Percentiles rank a stretch among this genome's conserved stretches.
These are phyloP conservation scores for Glaucomys volans DNA, from an alignment of 2,113 vertebrate species.

Conservation along the genomic window DNA sequence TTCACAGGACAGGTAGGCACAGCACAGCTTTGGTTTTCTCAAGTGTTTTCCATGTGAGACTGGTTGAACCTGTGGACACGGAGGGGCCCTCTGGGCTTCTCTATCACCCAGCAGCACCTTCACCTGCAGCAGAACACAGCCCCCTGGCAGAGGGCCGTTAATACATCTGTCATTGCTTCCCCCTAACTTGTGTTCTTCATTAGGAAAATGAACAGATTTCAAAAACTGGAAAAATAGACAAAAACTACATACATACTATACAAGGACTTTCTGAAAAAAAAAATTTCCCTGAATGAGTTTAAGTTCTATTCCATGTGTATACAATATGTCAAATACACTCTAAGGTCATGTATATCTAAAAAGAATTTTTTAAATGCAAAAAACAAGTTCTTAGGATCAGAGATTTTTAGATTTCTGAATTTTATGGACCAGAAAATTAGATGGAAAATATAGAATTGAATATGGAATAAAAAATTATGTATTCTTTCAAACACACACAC, in stretches of 20 bases:
- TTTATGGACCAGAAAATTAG: background rate
- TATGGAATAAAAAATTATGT: background rate
- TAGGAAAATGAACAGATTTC: background rate
- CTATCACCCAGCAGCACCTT: no score
- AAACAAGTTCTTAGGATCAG: no score
- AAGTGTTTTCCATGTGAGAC: background rate
- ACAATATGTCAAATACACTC: no score
- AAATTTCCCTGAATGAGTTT: background rate
- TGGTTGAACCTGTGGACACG: background rate
- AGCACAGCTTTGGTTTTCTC: background rate
- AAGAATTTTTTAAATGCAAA: no score
- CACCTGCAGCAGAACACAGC: accelerated
- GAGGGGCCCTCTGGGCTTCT: background rate
- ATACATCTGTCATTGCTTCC: no score
- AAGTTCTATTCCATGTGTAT: background rate
- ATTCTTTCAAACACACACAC: background rate
- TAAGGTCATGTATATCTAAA: no score
- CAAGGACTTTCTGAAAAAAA: background rate
- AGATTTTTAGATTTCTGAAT: background rate
- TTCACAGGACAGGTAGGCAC: background rate
- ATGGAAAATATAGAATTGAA: background rate
- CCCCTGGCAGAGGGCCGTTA: accelerated
- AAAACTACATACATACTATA: background rate
- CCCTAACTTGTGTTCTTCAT: background rate
- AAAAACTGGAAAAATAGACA: background rate